These are phyloP conservation scores for Micropoecilia bifurca DNA, from an alignment of 2,797 vertebrate species.

Conservation along the genomic window DNA sequence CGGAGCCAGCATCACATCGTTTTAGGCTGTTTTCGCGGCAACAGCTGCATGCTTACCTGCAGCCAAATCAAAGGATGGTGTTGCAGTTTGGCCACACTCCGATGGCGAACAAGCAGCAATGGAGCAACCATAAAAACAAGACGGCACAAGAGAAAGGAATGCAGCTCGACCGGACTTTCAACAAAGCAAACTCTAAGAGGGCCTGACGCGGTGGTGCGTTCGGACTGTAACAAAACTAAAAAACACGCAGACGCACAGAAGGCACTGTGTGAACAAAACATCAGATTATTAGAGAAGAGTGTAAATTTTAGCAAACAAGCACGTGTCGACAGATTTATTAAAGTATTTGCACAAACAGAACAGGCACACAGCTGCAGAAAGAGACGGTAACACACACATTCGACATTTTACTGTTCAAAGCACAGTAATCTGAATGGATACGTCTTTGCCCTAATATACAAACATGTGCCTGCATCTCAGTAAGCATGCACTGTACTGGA, in stretches of 20 bases:
- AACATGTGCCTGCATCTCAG: constrained; percentile 14
- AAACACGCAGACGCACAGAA: constrained; percentile 4
- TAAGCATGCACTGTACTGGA: constrained; percentile 43
- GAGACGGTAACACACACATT: background rate
- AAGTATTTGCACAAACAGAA: constrained; percentile 2
- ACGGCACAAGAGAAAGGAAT: constrained; percentile 52
- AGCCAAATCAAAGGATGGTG: background rate
- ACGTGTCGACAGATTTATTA: constrained; percentile 7
- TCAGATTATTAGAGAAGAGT: constrained; percentile 1
- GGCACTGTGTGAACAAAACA: constrained; percentile 11
- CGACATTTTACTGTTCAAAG: background rate
- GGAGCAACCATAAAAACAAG: constrained; percentile 32
- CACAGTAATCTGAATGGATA: background rate
- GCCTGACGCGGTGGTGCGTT: constrained; percentile 13
- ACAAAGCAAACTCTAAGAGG: constrained; percentile 9
- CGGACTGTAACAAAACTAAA: constrained; percentile 2
- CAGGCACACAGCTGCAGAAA: background rate
- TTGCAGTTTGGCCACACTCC: constrained; percentile 25
- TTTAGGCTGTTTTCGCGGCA: constrained; percentile 26
- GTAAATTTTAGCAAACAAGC: constrained; percentile 2
- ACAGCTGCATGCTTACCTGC: background rate
- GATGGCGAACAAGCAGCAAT: constrained; percentile 1
- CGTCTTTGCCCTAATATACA: constrained; percentile 6
- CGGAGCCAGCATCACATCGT: background rate
- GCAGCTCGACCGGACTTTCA: constrained; percentile 51